Evolutionary conservation across 2,888 invertebrate species (phyloP).

Genomic region (Rhopalosiphum nymphaeae): DNA sequence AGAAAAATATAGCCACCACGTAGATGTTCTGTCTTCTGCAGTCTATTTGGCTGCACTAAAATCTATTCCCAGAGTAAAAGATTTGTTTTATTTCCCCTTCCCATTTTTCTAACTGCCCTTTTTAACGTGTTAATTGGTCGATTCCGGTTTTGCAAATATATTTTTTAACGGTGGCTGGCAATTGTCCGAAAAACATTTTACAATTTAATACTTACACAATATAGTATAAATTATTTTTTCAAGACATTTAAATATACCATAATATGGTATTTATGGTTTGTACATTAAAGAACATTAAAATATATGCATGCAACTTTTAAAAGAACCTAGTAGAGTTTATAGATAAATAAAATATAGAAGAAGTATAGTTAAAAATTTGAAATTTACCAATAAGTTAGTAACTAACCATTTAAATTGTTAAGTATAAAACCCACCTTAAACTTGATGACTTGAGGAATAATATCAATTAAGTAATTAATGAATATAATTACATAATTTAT

Average conservation of each 20-base stretch:
- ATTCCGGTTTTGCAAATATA: slow-evolving; percentile 5
- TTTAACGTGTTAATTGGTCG: slow-evolving; percentile 14
- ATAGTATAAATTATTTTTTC: background rate
- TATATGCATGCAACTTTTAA: background rate
- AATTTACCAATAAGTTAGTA: background rate
- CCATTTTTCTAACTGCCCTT: background rate
- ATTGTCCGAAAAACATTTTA: background rate
- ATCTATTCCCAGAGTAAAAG: background rate
- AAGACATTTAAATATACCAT: background rate
- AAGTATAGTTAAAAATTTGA: background rate
- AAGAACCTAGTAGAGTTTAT: background rate
- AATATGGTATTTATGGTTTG: background rate
- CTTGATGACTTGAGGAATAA: background rate
- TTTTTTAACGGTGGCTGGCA: background rate
- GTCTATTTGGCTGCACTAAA: background rate
- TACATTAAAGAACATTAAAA: background rate
- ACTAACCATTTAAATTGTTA: background rate
- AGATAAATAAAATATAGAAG: background rate
- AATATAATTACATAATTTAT: background rate
- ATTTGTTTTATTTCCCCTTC: background rate
- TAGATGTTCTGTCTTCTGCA: background rate
- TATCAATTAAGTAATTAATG: background rate
- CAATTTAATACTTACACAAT: background rate
- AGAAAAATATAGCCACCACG: background rate
- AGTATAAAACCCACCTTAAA: background rate